Conservation (phyloP, 2,888 invertebrate genomes). For the Tortrix viridana region DNA sequence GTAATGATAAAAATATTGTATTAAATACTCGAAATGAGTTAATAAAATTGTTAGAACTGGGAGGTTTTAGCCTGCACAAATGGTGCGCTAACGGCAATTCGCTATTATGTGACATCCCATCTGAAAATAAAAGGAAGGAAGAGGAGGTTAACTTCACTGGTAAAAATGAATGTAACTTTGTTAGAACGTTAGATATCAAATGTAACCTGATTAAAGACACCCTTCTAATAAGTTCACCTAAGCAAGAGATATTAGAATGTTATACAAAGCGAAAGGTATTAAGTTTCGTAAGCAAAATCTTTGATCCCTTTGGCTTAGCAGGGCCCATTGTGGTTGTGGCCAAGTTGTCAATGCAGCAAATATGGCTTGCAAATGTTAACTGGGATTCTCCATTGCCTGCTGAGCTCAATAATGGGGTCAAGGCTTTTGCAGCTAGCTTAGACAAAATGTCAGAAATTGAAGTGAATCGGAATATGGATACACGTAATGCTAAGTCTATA, state of each 20-base stretch:
- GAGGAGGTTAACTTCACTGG: neutral
- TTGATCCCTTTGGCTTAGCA: conserved; percentile 37
- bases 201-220: conserved; percentile 1
- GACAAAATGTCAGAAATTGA: conserved; percentile 31
- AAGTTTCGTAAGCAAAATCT: conserved; percentile 35
- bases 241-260: neutral
- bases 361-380: conserved; percentile 28
- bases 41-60: neutral
- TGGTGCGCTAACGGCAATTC: conserved; percentile 11
- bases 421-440: conserved; percentile 30
- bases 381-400: conserved; percentile 33
- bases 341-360: conserved; percentile 33
- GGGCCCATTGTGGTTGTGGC: conserved; percentile 37
- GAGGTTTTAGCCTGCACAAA: conserved; percentile 17
- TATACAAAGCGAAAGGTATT: conserved; percentile 24
- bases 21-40: neutral
- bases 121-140: neutral
- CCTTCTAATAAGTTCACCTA: conserved; percentile 1
- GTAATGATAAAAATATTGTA: neutral
- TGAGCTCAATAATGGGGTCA: conserved; percentile 22
- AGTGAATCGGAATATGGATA: neutral
- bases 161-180: conserved; percentile 1
- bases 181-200: conserved; percentile 5
- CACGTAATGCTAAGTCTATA: neutral
- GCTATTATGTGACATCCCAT: conserved; percentile 12